phyloP scores from a whole-genome alignment of 2,888 invertebrate genomes.

The Prosopocoilus inquinatus region DNA sequence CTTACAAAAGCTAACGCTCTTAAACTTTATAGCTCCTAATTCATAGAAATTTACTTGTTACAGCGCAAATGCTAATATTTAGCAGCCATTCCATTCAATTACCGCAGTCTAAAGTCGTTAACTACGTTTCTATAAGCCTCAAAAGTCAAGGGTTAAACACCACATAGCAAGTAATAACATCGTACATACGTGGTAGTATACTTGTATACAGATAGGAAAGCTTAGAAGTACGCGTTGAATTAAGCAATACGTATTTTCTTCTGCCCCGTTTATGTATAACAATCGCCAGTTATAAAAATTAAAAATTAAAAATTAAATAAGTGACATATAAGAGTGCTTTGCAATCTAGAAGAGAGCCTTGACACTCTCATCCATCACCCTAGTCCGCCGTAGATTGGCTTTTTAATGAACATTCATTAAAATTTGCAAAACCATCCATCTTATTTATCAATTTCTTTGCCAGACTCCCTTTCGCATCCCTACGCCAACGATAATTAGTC shows the following conservation, averaged over 20 bases:
- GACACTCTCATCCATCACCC: conserved; percentile 15
- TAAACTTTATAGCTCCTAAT: too few relatives aligned
- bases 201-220: too few relatives aligned
- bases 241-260: too few relatives aligned
- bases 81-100: background rate
- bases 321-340: background rate
- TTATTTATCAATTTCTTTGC: conserved; percentile 16
- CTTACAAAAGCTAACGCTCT: too few relatives aligned
- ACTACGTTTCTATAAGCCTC: background rate
- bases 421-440: conserved; percentile 20
- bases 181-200: too few relatives aligned
- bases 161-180: too few relatives aligned
- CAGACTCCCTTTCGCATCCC: background rate
- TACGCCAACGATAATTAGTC: too few relatives aligned
- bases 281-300: too few relatives aligned
- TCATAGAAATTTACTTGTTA: background rate
- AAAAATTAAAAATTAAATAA: too few relatives aligned
- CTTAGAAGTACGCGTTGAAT: too few relatives aligned
- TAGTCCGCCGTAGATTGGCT: conserved; percentile 12
- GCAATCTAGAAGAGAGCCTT: background rate
- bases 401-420: conserved; percentile 23
- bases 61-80: background rate
- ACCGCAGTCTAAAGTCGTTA: background rate
- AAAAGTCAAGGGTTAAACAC: background rate
- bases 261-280: too few relatives aligned